phyloP scores from a whole-genome alignment of 2,797 vertebrate genomes.

The Xenopus petersii region DNA sequence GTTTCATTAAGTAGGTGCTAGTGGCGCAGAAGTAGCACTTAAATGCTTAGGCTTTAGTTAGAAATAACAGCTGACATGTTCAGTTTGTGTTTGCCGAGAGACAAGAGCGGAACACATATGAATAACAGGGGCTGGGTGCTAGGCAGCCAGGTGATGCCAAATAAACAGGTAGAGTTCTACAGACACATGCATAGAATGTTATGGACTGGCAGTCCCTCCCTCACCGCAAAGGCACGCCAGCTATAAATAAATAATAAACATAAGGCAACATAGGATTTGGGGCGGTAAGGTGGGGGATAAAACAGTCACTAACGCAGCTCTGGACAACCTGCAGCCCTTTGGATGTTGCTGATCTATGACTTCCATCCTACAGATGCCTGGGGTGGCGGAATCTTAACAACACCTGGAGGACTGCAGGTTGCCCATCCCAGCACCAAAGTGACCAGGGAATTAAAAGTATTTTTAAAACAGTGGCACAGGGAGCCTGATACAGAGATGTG shows the following conservation, averaged over 20 bases:
- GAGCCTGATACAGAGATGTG: too few relatives aligned
- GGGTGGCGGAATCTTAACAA: too few relatives aligned
- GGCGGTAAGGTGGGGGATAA: too few relatives aligned
- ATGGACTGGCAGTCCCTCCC: neutral
- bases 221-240: neutral
- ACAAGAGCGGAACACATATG: neutral
- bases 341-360: too few relatives aligned
- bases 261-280: too few relatives aligned
- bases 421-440: too few relatives aligned
- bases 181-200: neutral
- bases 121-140: neutral
- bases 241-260: neutral
- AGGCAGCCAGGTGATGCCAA: neutral
- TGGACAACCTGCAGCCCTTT: too few relatives aligned
- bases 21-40: neutral
- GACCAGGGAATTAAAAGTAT: too few relatives aligned
- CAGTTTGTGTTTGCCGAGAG: conserved; percentile 12
- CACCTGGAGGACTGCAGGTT: too few relatives aligned
- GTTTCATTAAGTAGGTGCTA: neutral
- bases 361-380: too few relatives aligned
- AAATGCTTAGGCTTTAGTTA: conserved; percentile 6
- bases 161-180: conserved; percentile 7
- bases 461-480: too few relatives aligned
- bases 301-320: too few relatives aligned
- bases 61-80: conserved; percentile 16